phyloP scores from a whole-genome alignment of 2,113 vertebrate species.

The Poeciliopsis retropinna region DNA sequence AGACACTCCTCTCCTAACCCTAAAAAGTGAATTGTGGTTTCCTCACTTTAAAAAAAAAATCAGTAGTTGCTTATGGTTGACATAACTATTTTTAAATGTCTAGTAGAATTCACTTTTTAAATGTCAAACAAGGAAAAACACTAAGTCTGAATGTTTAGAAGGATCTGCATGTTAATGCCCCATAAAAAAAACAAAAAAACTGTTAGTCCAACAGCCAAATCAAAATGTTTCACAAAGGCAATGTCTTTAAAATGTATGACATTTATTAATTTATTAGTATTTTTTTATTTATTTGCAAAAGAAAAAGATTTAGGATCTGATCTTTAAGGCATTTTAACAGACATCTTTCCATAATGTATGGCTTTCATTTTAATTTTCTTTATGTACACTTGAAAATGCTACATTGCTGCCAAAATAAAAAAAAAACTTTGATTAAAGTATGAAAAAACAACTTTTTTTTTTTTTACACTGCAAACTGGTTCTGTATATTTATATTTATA shows the following conservation, averaged over 20 bases:
- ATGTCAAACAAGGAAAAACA: background rate
- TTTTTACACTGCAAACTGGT: background rate
- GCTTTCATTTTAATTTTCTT: background rate
- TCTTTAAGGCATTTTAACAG: background rate
- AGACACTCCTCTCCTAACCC: no score
- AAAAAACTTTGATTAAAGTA: background rate
- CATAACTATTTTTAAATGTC: background rate
- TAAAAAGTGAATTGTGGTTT: background rate
- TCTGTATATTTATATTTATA: background rate
- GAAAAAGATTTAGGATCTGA: background rate
- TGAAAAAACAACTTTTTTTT: background rate
- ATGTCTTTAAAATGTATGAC: background rate
- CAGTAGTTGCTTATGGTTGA: background rate
- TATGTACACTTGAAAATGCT: background rate
- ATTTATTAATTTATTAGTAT: background rate
- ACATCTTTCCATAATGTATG: background rate
- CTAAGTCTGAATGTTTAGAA: background rate
- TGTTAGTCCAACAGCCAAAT: background rate
- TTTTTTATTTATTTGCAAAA: background rate
- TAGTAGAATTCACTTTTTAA: background rate
- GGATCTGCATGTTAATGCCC: background rate
- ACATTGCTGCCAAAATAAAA: background rate
- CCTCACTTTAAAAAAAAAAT: background rate
- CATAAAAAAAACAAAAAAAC: background rate
- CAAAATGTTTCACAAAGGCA: background rate